phyloP scores from a whole-genome alignment of 1,140 invertebrate species.

The Pachyrhynchus sulphureomaculatus region DNA sequence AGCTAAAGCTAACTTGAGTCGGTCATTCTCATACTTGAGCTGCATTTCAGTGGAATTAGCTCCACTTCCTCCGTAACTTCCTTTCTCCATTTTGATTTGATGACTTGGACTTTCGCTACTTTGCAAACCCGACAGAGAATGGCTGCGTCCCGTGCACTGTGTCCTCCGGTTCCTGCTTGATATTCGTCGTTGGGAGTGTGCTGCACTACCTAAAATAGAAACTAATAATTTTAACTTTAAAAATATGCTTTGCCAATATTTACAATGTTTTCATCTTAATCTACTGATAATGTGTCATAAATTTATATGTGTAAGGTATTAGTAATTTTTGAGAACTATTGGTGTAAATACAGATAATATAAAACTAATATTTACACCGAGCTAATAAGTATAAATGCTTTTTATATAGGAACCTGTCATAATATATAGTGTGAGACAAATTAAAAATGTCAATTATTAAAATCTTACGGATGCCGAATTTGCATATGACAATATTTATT shows the following conservation, averaged over 20 bases:
- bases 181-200: conserved; percentile 20
- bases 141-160: conserved; percentile 56
- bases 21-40: conserved; percentile 95
- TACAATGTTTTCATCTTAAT: not conserved
- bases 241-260: not conserved
- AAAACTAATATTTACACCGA: not conserved
- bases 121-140: conserved; percentile 58
- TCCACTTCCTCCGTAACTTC: conserved; percentile 46
- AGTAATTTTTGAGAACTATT: not conserved
- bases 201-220: conserved; percentile 36
- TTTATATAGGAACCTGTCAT: too few relatives aligned
- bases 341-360: too few relatives aligned
- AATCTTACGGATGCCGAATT: too few relatives aligned
- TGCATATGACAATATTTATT: too few relatives aligned
- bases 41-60: conserved; percentile 74
- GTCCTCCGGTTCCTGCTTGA: conserved; percentile 36
- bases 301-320: not conserved
- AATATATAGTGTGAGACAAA: too few relatives aligned
- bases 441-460: too few relatives aligned
- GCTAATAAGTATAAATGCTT: too few relatives aligned
- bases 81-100: conserved; percentile 53
- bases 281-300: not conserved
- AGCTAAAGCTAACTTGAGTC: conserved; percentile 90
- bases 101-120: conserved; percentile 63
- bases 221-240: not conserved